These are phyloP conservation scores for Trissoscelio sp. DNA, from an alignment of 2,888 invertebrate species.

Conservation along the genomic window DNA sequence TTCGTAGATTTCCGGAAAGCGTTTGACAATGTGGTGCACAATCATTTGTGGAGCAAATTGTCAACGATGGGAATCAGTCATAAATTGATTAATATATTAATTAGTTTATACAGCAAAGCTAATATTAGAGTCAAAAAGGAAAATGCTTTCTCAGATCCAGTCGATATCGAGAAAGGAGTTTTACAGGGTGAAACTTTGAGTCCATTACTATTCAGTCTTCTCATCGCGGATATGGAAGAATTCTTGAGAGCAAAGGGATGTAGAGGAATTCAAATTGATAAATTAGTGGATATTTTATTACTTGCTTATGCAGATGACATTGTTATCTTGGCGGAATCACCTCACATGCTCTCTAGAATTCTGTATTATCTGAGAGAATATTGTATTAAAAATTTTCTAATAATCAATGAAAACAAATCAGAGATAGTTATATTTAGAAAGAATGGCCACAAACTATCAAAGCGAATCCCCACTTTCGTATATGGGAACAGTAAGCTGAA, in stretches of 20 bases:
- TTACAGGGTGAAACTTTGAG: neutral
- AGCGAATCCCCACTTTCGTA: neutral
- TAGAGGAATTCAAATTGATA: neutral
- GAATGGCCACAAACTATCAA: neutral
- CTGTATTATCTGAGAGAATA: neutral
- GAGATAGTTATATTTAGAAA: neutral
- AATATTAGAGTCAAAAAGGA: no score
- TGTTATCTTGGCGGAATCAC: neutral
- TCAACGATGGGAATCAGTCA: neutral
- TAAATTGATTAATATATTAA: no score
- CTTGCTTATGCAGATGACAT: conserved; percentile 10
- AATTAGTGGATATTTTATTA: neutral
- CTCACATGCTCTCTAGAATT: neutral
- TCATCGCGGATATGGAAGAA: neutral
- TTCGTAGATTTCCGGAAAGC: no score
- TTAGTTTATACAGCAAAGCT: neutral
- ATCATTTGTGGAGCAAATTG: neutral
- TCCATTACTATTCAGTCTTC: neutral
- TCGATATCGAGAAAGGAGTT: neutral
- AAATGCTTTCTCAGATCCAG: no score
- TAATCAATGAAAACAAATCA: no score
- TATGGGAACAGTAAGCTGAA: neutral
- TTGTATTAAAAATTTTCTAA: no score
- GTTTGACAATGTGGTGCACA: neutral
- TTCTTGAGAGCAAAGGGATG: neutral